Evolutionary conservation across 92 coral and sea anemone species (phyloP), one percentile per base, ranked within the genome.

Genomic region (Isaurus tuberculatus): DNA sequence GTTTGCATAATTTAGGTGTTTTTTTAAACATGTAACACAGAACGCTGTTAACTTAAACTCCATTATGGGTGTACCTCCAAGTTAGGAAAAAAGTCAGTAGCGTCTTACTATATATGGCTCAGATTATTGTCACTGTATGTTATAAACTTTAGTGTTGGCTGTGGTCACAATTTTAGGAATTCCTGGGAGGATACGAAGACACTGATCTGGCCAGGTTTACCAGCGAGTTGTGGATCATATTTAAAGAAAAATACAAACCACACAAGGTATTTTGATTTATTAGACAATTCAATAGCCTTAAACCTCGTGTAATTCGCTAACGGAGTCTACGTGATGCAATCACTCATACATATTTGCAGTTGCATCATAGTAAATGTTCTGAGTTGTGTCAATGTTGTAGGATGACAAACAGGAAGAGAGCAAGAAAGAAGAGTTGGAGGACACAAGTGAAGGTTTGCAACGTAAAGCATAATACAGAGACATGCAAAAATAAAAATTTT

Each of bases 171-270:
- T 72, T 27, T 13, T 42, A 94, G 98, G 99, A 92, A 80, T 77
- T 97, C 78, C 92, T 97, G 10, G 96, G 96, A 48, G 99, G 98
- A n/a, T 84, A 86, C 55, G 99, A 92, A 46, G 92, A 93, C 25
- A 83, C 92, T 23, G 97, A 94, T 58, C 70, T 90, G 70, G 85
- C 85, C 28, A 82, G 81, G 70, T 97, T 97, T 75, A 85, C 90
- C 22, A 46, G 92, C 23, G 93, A 85, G 37, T 57, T 97, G 66
- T 97, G 99, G 99, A 88, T 88, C 70, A 89, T 86, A 2, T 82
- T 97, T 75, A 97, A 88, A 55, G 98, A 91, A 27, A 97, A 92
- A 89, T 94, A 90, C 70, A 88, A 83, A 29, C 87, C 81, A 20
- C 75, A 80, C n/a, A 87, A 87, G 87, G 90, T 87, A 32, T 40